Evolutionary conservation across 1,140 invertebrate genomes (phyloP).

Genomic region (Zaprionus vittiger): DNA sequence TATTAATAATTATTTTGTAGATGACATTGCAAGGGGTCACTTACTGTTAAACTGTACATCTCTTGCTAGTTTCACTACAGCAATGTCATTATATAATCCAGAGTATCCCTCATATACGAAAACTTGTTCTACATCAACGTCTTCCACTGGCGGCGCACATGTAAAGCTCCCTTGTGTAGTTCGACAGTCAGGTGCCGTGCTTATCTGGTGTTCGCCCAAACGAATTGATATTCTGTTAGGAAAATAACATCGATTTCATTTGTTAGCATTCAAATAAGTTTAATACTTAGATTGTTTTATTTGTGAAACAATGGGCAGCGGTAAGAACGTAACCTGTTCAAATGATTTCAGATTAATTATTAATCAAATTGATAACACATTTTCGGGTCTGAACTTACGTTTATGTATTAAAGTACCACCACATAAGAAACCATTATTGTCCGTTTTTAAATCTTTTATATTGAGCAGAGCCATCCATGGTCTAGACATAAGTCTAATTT

Average conservation of each 20-base stretch:
- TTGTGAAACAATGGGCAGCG: conserved; percentile 36
- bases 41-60: background rate
- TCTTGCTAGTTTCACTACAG: conserved; percentile 12
- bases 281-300: conserved; percentile 8
- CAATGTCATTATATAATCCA: conserved; percentile 23
- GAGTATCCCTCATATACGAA: conserved; percentile 4
- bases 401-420: conserved; percentile 28
- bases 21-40: background rate
- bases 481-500: conserved; percentile 22
- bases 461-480: conserved; percentile 39
- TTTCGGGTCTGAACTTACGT: conserved; percentile 8
- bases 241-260: background rate
- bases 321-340: conserved; percentile 29
- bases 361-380: background rate
- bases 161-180: too few species aligned
- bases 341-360: background rate
- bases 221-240: conserved; percentile 14
- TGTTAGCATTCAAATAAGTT: background rate
- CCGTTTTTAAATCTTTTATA: background rate
- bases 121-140: too few species aligned
- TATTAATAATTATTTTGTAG: too few species aligned
- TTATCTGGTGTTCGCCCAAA: conserved; percentile 28
- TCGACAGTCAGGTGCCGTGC: background rate
- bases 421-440: background rate
- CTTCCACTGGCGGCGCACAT: conserved; percentile 16